A percentile compares a stretch with the other conserved stretches of the same genome.
phyloP scores from a whole-genome alignment of 2,113 vertebrate genomes.

The Fregata magnificens region DNA sequence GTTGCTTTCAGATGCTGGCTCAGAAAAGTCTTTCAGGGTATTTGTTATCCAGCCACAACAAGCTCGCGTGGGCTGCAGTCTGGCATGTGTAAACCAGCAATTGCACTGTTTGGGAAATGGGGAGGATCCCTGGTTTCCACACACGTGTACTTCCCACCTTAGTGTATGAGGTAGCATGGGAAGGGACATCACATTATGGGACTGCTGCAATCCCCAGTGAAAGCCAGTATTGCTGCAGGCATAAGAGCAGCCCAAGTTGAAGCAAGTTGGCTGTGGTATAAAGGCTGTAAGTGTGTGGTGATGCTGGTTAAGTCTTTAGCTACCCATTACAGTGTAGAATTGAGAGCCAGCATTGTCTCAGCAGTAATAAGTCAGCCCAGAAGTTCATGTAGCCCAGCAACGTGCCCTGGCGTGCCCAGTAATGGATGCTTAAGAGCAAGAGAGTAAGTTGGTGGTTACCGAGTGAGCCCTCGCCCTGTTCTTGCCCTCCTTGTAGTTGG shows the following conservation, averaged over 20 bases:
- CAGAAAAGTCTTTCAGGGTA: neutral
- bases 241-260: neutral
- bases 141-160: neutral
- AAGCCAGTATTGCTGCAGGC: neutral
- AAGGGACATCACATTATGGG: neutral
- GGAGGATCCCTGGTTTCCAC: neutral
- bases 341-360: neutral
- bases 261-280: neutral
- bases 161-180: neutral
- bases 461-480: neutral
- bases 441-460: neutral
- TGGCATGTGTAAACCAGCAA: neutral
- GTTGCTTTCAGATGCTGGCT: neutral
- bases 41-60: neutral
- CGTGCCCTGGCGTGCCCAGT: neutral
- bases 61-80: neutral
- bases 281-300: neutral
- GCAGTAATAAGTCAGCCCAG: neutral
- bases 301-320: neutral
- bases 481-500: neutral
- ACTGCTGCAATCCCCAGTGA: neutral
- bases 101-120: neutral
- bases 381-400: neutral
- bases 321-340: accelerated
- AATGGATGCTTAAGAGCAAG: neutral